Percentiles rank a stretch among this genome's conserved stretches.
phyloP scores from a whole-genome alignment of 2,797 vertebrate genomes.

The Sebastes matsubarae region DNA sequence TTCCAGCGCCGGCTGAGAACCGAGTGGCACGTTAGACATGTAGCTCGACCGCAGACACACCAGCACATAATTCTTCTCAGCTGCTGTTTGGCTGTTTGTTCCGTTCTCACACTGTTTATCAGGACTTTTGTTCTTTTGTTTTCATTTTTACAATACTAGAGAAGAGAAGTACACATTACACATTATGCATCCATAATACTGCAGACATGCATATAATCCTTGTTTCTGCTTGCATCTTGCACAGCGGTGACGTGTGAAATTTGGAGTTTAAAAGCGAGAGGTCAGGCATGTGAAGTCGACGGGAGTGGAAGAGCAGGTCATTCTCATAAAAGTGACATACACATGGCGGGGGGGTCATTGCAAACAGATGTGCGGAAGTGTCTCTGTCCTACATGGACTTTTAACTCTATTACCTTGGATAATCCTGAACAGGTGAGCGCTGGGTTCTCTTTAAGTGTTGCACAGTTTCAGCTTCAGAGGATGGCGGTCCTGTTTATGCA shows the following conservation, averaged over 20 bases:
- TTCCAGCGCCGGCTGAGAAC: background rate
- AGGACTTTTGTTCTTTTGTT: background rate
- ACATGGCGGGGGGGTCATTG: slow-evolving; percentile 27
- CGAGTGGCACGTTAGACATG: background rate
- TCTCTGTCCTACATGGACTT: slow-evolving; percentile 36
- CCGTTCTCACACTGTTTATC: background rate
- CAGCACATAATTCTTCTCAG: background rate
- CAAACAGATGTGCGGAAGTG: slow-evolving; percentile 59
- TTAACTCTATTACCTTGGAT: slow-evolving; percentile 48
- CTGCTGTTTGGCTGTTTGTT: background rate
- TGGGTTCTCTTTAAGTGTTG: slow-evolving; percentile 26
- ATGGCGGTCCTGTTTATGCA: background rate
- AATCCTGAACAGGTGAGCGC: slow-evolving; percentile 63
- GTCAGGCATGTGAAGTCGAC: slow-evolving; percentile 4
- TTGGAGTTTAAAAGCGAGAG: background rate
- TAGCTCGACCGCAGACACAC: background rate
- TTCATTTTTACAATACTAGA: background rate
- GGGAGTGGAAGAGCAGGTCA: slow-evolving; percentile 33
- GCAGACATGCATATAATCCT: slow-evolving; percentile 1
- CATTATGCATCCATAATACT: background rate
- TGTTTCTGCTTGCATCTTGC: slow-evolving; percentile 2
- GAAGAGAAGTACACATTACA: background rate
- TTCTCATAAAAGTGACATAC: slow-evolving; percentile 49
- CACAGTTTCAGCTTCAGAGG: slow-evolving; percentile 2
- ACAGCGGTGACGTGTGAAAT: slow-evolving; percentile 8